Percentiles rank a stretch among this genome's conserved stretches.
Evolutionary conservation across 2,113 vertebrate species (phyloP).

Genomic region (Himantopus leucocephalus): DNA sequence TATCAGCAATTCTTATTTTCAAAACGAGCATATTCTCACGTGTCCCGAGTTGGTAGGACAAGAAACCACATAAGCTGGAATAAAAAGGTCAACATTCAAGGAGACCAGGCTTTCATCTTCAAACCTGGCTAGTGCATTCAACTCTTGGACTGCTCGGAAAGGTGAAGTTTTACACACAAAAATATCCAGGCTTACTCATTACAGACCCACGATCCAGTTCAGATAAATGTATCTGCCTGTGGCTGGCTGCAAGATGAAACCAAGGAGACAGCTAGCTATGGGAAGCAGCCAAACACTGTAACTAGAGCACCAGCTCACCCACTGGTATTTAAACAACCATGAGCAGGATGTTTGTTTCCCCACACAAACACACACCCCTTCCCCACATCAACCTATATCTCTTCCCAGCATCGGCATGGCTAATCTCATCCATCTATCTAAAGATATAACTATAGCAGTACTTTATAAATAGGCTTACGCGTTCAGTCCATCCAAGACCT

Average conservation of each 20-base stretch:
- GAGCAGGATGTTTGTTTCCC: neutral
- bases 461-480: neutral
- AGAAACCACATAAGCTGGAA: neutral
- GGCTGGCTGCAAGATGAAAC: slow-evolving; percentile 16
- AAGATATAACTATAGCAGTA: neutral
- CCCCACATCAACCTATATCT: neutral
- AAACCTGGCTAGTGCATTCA: rapidly evolving
- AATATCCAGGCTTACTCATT: rapidly evolving
- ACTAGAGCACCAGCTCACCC: neutral
- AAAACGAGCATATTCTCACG: neutral
- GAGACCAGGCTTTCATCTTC: neutral
- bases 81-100: neutral
- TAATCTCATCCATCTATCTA: neutral
- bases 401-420: neutral
- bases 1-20: neutral
- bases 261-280: neutral
- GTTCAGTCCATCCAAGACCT: neutral
- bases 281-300: slow-evolving; percentile 2
- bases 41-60: neutral
- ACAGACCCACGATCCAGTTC: neutral
- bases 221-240: neutral
- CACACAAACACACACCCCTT: neutral
- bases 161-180: neutral
- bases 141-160: neutral
- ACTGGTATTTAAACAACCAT: neutral